Conservation (phyloP, 92 coral and sea anemone species). For the Phenganax subtilis region DNA sequence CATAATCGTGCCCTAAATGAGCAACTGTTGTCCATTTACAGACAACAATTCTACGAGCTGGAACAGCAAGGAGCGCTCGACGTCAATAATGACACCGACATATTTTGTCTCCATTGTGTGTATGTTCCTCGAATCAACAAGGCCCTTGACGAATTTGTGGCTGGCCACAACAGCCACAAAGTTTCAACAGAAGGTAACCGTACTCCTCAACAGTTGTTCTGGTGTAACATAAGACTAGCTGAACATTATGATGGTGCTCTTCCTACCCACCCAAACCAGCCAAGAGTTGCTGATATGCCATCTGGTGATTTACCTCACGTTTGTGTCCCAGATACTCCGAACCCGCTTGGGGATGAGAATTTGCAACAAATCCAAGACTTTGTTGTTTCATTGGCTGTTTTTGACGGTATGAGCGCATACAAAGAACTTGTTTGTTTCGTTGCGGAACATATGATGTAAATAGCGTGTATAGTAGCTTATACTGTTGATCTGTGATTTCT, state of each 20-base stretch:
- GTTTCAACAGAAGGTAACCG: not conserved
- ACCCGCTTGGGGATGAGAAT: not conserved
- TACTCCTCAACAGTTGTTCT: not conserved
- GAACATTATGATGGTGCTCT: conserved; percentile 4
- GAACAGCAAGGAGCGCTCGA: conserved; percentile 50
- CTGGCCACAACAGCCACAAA: not conserved
- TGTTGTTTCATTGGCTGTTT: not conserved
- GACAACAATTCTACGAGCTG: conserved; percentile 43
- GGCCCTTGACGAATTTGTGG: conserved; percentile 42
- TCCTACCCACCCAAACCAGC: conserved; percentile 15
- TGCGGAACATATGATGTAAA: conserved; percentile 8
- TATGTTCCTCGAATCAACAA: conserved; percentile 49
- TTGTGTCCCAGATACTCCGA: not conserved
- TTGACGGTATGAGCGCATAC: not conserved
- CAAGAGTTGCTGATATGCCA: not conserved
- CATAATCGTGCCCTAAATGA: conserved; percentile 55
- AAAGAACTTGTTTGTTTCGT: conserved; percentile 14
- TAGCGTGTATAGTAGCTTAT: too few species aligned
- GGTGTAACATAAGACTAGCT: conserved; percentile 9
- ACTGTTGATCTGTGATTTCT: too few species aligned
- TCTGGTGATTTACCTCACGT: not conserved
- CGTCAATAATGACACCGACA: conserved; percentile 51
- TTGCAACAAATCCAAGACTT: not conserved
- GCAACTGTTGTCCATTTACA: conserved; percentile 40
- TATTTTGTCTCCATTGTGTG: conserved; percentile 54